phyloP scores from a whole-genome alignment of 2,797 vertebrate genomes.

The Cirrhinus mrigala region DNA sequence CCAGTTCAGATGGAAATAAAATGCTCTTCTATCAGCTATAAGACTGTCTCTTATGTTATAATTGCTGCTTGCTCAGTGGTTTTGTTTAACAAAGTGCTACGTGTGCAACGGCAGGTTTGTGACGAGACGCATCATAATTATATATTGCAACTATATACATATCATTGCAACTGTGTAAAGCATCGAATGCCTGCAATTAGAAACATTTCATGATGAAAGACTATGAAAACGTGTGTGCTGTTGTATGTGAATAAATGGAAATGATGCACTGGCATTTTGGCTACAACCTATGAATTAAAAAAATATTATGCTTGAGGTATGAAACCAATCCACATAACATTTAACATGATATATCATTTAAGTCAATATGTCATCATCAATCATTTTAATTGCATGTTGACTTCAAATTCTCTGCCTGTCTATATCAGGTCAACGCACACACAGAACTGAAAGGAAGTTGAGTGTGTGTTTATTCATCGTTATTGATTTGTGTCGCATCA shows the following conservation, averaged over 20 bases:
- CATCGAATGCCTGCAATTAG: not conserved
- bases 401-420: not conserved
- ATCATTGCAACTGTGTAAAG: not conserved
- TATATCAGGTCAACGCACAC: not conserved
- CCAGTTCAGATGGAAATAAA: not conserved
- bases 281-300: not conserved
- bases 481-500: slow-evolving; percentile 13
- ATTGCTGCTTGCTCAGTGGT: slow-evolving; percentile 3
- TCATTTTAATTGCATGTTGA: not conserved
- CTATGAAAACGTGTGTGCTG: not conserved
- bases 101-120: slow-evolving; percentile 6
- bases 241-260: not conserved
- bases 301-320: no score
- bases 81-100: slow-evolving; percentile 12
- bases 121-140: slow-evolving; percentile 18
- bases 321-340: no score
- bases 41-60: not conserved
- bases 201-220: not conserved
- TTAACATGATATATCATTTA: not conserved
- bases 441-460: not conserved
- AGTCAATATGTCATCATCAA: not conserved
- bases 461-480: slow-evolving; percentile 4
- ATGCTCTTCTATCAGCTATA: not conserved
- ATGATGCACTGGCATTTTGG: not conserved
- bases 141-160: not conserved